Evolutionary conservation across 2,888 invertebrate species (phyloP).

Genomic region (Eilema griseolum): DNA sequence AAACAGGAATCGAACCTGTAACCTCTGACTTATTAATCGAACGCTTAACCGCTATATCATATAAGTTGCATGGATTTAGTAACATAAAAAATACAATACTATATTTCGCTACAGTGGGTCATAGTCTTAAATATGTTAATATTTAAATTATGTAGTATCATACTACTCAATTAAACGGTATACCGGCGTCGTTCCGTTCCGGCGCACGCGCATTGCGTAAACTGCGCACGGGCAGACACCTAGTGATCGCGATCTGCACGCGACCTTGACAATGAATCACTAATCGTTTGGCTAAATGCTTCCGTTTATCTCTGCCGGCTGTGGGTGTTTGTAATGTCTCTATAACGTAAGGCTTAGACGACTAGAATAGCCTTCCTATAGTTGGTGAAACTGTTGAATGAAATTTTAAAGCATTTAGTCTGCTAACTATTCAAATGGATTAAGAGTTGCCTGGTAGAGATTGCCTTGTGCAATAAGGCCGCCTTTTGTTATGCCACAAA

Average conservation of each 20-base stretch:
- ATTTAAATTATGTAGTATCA: slow-evolving; percentile 2
- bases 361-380: neutral
- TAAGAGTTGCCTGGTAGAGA: no score
- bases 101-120: neutral
- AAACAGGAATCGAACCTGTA: neutral
- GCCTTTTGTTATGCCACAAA: no score
- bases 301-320: slow-evolving; percentile 20
- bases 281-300: slow-evolving; percentile 29
- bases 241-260: slow-evolving; percentile 25
- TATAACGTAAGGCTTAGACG: neutral
- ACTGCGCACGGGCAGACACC: slow-evolving; percentile 23
- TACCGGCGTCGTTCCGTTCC: slow-evolving; percentile 32
- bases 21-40: neutral
- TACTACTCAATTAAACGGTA: slow-evolving; percentile 30
- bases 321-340: slow-evolving; percentile 12
- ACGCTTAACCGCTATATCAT: neutral
- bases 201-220: slow-evolving; percentile 37
- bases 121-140: slow-evolving; percentile 8
- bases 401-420: no score
- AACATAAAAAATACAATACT: slow-evolving; percentile 1
- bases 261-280: slow-evolving; percentile 47
- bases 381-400: no score
- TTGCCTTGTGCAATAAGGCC: no score
- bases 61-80: neutral
- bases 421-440: no score